Conservation (phyloP, 2,113 vertebrate species). For the Etia nguti region DNA sequence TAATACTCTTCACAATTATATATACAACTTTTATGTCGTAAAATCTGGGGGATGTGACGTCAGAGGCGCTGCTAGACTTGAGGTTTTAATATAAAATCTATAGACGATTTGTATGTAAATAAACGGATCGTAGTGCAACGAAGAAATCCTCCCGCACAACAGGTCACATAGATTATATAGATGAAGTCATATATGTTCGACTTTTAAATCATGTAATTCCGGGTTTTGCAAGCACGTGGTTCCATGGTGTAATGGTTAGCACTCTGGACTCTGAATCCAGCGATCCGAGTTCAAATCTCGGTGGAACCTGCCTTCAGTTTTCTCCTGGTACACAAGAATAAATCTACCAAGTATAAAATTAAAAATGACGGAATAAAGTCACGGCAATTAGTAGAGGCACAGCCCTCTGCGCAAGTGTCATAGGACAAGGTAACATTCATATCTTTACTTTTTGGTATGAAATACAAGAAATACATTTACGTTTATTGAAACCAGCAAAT, state of each 20-base stretch:
- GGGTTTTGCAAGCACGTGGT: neutral
- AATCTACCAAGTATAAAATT: neutral
- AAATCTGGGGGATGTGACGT: neutral
- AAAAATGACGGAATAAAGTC: rapidly evolving
- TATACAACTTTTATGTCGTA: neutral
- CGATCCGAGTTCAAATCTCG: slow-evolving; percentile 79
- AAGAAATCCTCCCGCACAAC: rapidly evolving
- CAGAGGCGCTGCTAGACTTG: neutral
- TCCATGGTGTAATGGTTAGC: slow-evolving; percentile 84
- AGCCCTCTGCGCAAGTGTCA: rapidly evolving
- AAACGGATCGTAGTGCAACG: neutral
- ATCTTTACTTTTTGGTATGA: neutral
- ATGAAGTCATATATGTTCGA: rapidly evolving
- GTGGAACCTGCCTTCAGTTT: slow-evolving; percentile 4
- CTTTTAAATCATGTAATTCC: rapidly evolving
- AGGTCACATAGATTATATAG: rapidly evolving
- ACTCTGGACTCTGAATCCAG: slow-evolving; percentile 84
- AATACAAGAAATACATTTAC: neutral
- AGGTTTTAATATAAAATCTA: neutral
- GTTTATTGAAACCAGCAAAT: neutral
- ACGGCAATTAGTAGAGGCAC: rapidly evolving
- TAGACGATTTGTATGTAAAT: rapidly evolving
- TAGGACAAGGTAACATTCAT: rapidly evolving
- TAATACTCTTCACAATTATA: neutral
- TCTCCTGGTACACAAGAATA: rapidly evolving